phyloP scores from a whole-genome alignment of 2,888 invertebrate genomes.

The Dasypolia templi region DNA sequence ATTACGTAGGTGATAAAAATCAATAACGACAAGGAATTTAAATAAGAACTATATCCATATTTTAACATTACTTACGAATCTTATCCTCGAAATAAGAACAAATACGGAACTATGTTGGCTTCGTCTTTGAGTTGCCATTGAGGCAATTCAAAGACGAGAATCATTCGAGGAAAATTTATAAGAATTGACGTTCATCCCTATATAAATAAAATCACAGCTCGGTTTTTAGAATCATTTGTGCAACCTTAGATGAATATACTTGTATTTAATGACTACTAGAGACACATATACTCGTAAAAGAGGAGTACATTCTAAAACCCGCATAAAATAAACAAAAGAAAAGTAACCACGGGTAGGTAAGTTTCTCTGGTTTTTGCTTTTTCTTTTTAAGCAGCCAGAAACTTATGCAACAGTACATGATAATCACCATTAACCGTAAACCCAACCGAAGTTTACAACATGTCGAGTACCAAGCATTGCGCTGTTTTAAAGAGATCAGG shows the following conservation, averaged over 20 bases:
- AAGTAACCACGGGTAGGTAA: background rate
- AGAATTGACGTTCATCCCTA: background rate
- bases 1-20: background rate
- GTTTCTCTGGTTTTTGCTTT: too few species aligned
- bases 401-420: background rate
- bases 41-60: background rate
- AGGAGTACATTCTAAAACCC: background rate
- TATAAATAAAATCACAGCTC: background rate
- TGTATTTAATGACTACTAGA: background rate
- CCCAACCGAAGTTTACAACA: too few species aligned
- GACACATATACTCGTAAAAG: background rate
- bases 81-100: background rate
- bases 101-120: background rate
- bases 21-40: background rate
- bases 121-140: too few species aligned
- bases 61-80: background rate
- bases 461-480: background rate
- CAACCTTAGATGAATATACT: background rate
- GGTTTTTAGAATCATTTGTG: background rate
- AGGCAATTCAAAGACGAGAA: background rate
- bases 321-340: background rate
- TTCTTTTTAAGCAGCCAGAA: background rate
- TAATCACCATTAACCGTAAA: background rate
- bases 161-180: background rate
- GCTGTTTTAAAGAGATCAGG: constrained; percentile 10